phyloP scores from a whole-genome alignment of 2,113 vertebrate species.

The Aplodontia rufa region DNA sequence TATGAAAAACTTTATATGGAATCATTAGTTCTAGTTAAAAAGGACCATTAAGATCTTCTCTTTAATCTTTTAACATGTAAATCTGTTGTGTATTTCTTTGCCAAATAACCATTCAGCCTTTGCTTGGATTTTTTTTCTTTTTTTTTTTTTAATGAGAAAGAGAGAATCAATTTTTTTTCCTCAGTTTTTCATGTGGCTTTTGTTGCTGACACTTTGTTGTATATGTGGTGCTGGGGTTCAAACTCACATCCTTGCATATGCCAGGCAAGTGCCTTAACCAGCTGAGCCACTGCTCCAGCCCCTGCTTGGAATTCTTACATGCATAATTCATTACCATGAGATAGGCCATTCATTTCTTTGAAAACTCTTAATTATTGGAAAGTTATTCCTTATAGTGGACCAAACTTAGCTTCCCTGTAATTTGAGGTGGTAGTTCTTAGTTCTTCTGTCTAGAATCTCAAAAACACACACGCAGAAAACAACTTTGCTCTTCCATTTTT shows the following conservation, averaged over 20 bases:
- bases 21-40: constrained; percentile 16
- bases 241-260: no score
- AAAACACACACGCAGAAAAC: no score
- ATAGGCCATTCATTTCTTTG: background rate
- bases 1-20: constrained; percentile 35
- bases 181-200: no score
- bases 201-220: no score
- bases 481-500: background rate
- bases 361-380: constrained; percentile 40
- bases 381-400: constrained; percentile 19
- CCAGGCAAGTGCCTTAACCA: no score
- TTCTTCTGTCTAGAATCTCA: background rate
- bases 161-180: no score
- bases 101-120: constrained; percentile 25
- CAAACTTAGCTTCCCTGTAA: background rate
- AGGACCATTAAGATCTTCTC: constrained; percentile 23
- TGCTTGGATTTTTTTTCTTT: background rate
- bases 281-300: no score
- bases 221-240: no score
- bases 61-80: constrained; percentile 17
- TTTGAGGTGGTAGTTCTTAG: background rate
- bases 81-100: constrained; percentile 14
- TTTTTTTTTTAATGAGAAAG: no score
- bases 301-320: constrained; percentile 36
- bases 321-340: constrained; percentile 1